Conservation (phyloP, 2,797 vertebrate genomes). For the Alectoris magna region DNA sequence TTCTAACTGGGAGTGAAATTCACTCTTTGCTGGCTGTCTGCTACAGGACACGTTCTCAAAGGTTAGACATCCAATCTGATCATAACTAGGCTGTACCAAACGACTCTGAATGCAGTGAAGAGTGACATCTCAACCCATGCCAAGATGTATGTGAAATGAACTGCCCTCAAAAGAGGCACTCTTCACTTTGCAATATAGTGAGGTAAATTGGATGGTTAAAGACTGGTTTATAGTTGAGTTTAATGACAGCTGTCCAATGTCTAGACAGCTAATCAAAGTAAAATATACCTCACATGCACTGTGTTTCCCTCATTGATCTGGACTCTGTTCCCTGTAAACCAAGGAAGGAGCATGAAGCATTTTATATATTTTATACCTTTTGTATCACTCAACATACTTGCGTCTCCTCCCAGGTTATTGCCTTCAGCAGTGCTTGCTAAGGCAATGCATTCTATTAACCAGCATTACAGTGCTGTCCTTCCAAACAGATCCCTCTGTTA, state of each 20-base stretch:
- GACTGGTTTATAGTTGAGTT: not conserved
- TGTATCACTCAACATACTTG: not conserved
- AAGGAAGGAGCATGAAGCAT: not conserved
- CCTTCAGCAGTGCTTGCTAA: not conserved
- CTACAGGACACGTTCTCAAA: not conserved
- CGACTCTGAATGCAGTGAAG: not conserved
- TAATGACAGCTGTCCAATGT: not conserved
- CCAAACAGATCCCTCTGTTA: not conserved
- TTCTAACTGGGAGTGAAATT: constrained; percentile 9
- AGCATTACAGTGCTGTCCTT: not conserved
- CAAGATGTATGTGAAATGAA: not conserved
- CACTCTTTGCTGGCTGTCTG: not conserved
- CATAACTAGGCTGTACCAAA: not conserved
- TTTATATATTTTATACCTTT: not conserved
- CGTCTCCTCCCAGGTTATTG: not conserved
- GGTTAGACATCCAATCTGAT: not conserved
- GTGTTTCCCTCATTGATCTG: not conserved
- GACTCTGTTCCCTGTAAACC: not conserved
- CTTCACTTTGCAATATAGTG: not conserved
- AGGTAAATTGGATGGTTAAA: not conserved
- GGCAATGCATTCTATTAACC: not conserved
- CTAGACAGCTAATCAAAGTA: not conserved
- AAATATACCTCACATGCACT: not conserved
- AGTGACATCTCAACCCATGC: not conserved
- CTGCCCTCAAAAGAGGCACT: not conserved